These are phyloP conservation scores for Chanos chanos DNA, from an alignment of 2,797 vertebrate genomes.

Conservation along the genomic window DNA sequence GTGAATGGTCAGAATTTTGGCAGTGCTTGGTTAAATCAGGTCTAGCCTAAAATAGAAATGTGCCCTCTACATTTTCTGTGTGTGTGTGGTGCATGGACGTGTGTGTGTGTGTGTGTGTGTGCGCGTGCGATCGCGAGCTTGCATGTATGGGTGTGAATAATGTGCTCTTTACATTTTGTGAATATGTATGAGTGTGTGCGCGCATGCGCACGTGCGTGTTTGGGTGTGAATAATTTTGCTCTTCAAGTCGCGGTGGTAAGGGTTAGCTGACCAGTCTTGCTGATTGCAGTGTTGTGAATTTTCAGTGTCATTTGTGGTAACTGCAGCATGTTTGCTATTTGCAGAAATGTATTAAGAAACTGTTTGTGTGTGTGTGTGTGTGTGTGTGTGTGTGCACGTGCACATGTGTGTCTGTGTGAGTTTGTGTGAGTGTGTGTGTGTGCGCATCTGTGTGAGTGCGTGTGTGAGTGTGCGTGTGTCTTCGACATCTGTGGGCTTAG, in stretches of 20 bases:
- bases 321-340: neutral
- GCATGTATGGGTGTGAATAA: no score
- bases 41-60: no score
- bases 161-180: no score
- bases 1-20: no score
- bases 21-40: no score
- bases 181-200: neutral
- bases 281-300: no score
- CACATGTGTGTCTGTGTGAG: neutral
- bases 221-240: neutral
- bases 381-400: conserved; percentile 16
- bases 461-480: neutral
- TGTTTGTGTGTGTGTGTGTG: conserved; percentile 2
- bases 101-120: neutral
- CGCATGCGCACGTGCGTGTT: neutral
- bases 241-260: neutral
- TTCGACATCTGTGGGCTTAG: conserved; percentile 43
- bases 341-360: neutral
- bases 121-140: no score
- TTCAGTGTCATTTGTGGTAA: neutral
- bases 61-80: neutral
- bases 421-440: conserved; percentile 2
- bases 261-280: no score
- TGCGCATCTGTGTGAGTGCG: conserved; percentile 27
- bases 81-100: neutral